Evolutionary conservation across 1,140 invertebrate genomes (phyloP).

Genomic region (Calliopsis andreniformis): DNA sequence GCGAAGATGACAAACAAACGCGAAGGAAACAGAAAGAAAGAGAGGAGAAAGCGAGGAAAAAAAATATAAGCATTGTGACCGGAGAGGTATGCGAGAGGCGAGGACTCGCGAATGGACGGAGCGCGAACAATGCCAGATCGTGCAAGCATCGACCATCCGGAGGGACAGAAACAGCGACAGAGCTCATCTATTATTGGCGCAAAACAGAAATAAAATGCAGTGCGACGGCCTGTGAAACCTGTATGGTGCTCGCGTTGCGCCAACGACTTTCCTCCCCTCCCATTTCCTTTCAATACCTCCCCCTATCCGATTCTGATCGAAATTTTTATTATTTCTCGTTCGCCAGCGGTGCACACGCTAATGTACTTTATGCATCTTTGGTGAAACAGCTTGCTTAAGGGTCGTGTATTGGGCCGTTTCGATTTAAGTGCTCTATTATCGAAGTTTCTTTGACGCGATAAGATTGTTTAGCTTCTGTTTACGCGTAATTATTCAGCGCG

Average conservation of each 20-base stretch:
- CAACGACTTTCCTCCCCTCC: slow-evolving; percentile 51
- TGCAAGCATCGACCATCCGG: slow-evolving; percentile 32
- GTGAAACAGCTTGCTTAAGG: no score
- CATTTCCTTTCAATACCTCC: no score
- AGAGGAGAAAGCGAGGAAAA: slow-evolving; percentile 11
- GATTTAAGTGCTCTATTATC: no score
- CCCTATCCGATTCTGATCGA: no score
- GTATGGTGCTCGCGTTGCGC: slow-evolving; percentile 55
- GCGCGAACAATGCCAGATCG: slow-evolving; percentile 63
- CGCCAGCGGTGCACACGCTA: no score
- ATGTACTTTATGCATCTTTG: no score
- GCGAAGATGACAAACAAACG: slow-evolving; percentile 25
- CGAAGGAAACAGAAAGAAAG: slow-evolving; percentile 9
- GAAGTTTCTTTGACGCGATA: no score
- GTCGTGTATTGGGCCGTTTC: no score
- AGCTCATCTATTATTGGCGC: slow-evolving; percentile 72
- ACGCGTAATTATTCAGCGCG: no score
- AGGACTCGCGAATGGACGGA: slow-evolving; percentile 47
- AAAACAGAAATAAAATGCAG: slow-evolving; percentile 71
- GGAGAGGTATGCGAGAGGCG: slow-evolving; percentile 57
- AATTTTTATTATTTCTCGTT: no score
- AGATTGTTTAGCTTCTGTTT: no score
- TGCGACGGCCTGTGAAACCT: slow-evolving; percentile 63
- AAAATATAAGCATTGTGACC: slow-evolving; percentile 58
- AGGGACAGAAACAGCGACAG: slow-evolving; percentile 54